These are phyloP conservation scores for Crepidodera aurea DNA, from an alignment of 2,888 invertebrate genomes.

Conservation along the genomic window DNA sequence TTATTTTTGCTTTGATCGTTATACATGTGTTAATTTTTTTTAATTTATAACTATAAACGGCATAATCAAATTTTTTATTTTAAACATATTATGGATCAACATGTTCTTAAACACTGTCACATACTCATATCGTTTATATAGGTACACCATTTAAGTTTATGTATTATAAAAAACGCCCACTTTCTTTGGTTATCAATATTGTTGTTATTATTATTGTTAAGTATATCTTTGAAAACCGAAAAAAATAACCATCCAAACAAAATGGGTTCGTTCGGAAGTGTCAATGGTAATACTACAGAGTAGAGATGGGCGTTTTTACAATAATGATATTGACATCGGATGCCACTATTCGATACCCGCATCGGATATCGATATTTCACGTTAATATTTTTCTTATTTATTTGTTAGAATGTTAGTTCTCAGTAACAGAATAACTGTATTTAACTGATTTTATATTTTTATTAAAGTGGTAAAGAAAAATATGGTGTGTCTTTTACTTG, in stretches of 20 bases:
- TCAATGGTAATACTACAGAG: too few species aligned
- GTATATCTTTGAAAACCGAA: background rate
- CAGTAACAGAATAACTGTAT: too few species aligned
- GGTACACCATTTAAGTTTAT: background rate
- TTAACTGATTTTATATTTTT: too few species aligned
- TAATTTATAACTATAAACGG: background rate
- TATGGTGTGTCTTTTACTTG: too few species aligned
- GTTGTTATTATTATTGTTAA: background rate
- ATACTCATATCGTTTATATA: background rate
- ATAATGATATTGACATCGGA: too few species aligned
- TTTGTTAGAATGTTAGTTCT: too few species aligned
- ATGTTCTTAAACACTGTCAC: background rate
- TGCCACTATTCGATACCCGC: too few species aligned
- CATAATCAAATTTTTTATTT: background rate
- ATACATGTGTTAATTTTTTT: background rate
- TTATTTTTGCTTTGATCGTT: background rate
- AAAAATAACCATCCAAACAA: constrained; percentile 6
- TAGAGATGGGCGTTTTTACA: too few species aligned
- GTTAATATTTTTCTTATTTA: too few species aligned
- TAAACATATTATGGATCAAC: background rate
- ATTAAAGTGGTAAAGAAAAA: too few species aligned
- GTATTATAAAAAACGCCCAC: background rate
- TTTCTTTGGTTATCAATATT: background rate
- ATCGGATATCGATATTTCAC: too few species aligned
- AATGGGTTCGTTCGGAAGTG: background rate